Percentiles rank a stretch among this genome's conserved stretches.
phyloP scores from a whole-genome alignment of 2,113 vertebrate species.

The Corydoras maculifer region DNA sequence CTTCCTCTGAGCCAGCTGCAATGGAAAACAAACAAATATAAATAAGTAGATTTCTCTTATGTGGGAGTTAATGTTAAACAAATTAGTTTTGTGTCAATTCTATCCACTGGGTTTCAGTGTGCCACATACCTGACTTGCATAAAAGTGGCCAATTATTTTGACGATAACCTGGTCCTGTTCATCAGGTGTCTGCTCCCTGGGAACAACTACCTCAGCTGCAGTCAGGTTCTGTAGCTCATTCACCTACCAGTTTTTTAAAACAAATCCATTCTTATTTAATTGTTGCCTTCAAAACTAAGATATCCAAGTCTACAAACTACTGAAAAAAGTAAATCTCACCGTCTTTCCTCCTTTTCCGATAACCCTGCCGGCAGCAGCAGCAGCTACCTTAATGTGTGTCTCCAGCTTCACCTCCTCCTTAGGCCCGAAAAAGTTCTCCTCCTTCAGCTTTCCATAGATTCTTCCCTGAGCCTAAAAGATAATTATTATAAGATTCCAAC shows the following conservation, averaged over 20 bases:
- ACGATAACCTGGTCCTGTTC: constrained; percentile 93
- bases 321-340: constrained; percentile 56
- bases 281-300: too few relatives aligned
- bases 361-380: constrained; percentile 82
- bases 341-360: constrained; percentile 94
- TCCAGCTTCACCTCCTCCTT: constrained; percentile 94
- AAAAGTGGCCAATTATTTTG: constrained; percentile 96
- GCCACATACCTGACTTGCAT: constrained; percentile 84
- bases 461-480: constrained; percentile 78
- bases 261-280: too few relatives aligned
- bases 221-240: constrained; percentile 93
- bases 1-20: constrained; percentile 89
- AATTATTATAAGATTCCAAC: not conserved
- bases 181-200: constrained; percentile 87
- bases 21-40: not conserved
- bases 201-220: constrained; percentile 90
- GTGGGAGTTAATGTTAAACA: not conserved
- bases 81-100: not conserved
- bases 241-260: constrained; percentile 61
- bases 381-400: constrained; percentile 87
- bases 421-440: constrained; percentile 90
- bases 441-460: constrained; percentile 92
- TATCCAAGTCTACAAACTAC: too few relatives aligned
- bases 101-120: too few relatives aligned
- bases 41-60: not conserved